phyloP scores from a whole-genome alignment of 1,140 invertebrate genomes.

The Anadara kagoshimensis region DNA sequence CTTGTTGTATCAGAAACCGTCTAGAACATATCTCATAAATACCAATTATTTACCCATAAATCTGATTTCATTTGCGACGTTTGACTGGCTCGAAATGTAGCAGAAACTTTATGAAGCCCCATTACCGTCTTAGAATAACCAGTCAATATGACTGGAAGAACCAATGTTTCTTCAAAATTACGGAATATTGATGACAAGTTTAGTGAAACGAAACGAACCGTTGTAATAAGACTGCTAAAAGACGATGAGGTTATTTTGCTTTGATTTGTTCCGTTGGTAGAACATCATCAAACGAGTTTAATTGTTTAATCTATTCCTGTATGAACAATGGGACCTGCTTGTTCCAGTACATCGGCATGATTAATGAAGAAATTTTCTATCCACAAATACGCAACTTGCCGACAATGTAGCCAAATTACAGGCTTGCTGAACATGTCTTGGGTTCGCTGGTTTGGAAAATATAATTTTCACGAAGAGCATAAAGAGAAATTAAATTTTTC shows the following conservation, averaged over 20 bases:
- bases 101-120: not conserved
- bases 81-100: constrained; percentile 10
- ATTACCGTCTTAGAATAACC: not conserved
- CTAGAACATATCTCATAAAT: constrained; percentile 16
- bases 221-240: constrained; percentile 29
- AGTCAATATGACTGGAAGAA: constrained; percentile 1
- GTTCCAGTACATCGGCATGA: constrained; percentile 40
- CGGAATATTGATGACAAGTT: constrained; percentile 27
- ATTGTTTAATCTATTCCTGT: constrained; percentile 37
- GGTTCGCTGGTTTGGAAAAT: constrained; percentile 44
- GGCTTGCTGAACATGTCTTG: constrained; percentile 36
- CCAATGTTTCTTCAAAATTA: constrained; percentile 19
- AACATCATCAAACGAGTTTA: constrained; percentile 39
- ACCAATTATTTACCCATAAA: constrained; percentile 23
- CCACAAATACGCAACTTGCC: constrained; percentile 18
- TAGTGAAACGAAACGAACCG: constrained; percentile 23
- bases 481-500: constrained; percentile 23
- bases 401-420: constrained; percentile 39
- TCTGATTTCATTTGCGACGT: constrained; percentile 9
- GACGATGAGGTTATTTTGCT: constrained; percentile 14
- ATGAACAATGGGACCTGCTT: constrained; percentile 25
- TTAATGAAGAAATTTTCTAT: constrained; percentile 43
- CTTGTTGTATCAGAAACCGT: too few species aligned
- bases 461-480: constrained; percentile 33
- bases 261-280: constrained; percentile 31